A percentile compares a stretch with the other conserved stretches of the same genome.
phyloP scores from a whole-genome alignment of 2,888 invertebrate species.

The Cosmorhoe ocellata region DNA sequence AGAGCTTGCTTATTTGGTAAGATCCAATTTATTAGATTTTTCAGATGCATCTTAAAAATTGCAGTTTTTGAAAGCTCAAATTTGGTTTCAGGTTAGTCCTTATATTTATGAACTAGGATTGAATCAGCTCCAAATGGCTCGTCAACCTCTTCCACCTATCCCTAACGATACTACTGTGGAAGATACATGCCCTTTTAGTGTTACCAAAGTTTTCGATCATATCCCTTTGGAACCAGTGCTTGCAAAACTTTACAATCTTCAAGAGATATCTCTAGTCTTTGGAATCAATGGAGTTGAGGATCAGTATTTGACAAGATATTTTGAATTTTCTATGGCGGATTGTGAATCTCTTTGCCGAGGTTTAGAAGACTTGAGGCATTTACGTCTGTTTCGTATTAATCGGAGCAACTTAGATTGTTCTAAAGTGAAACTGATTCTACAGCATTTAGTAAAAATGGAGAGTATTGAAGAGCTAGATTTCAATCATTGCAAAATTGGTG shows the following conservation, averaged over 20 bases:
- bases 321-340: slow-evolving; percentile 83
- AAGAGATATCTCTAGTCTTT: slow-evolving; percentile 73
- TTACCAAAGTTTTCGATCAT: slow-evolving; percentile 76
- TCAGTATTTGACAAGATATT: slow-evolving; percentile 81
- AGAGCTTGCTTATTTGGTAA: slow-evolving; percentile 64
- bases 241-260: slow-evolving; percentile 73
- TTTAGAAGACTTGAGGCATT: slow-evolving; percentile 64
- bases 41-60: too few relatives aligned
- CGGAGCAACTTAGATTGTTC: slow-evolving; percentile 83
- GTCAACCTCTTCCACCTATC: slow-evolving; percentile 70
- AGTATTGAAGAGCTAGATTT: slow-evolving; percentile 84
- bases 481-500: slow-evolving; percentile 84
- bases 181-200: slow-evolving; percentile 66
- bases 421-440: slow-evolving; percentile 82
- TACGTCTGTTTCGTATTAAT: slow-evolving; percentile 81
- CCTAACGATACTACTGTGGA: slow-evolving; percentile 53
- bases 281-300: slow-evolving; percentile 75
- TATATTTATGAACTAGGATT: slow-evolving; percentile 76
- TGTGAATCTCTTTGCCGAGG: slow-evolving; percentile 82
- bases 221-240: slow-evolving; percentile 82
- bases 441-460: slow-evolving; percentile 74
- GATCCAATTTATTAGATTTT: too few relatives aligned
- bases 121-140: slow-evolving; percentile 79
- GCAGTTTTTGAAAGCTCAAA: not conserved
- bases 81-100: slow-evolving; percentile 64